Base-by-base conservation (phyloP, 2,888 invertebrate genomes). In the Melitaea athalia region DNA sequence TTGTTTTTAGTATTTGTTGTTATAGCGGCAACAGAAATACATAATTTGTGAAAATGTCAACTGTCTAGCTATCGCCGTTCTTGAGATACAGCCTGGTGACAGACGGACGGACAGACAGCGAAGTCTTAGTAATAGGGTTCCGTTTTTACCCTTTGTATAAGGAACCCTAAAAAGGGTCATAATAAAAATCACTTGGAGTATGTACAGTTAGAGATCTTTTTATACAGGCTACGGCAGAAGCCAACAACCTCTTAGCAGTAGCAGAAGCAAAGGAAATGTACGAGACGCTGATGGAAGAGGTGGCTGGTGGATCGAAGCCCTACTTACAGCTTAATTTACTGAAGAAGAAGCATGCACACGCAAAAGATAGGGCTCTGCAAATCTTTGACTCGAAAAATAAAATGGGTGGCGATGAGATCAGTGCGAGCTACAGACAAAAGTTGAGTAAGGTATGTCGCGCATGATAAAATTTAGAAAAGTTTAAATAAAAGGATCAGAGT, bases 401-500 rank as follows among this genome's bases (percentile, higher is more conserved):
- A 94, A 99, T 99, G 99, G 99, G 99, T 0, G 99, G 99, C 1
- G 96, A 97, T 47, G 98, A 98, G 80, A 97, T 99, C 85, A 97
- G 98, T 68, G 94, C 95, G 80, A 94, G 93, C 49, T 99, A 98
- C 84, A 94, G 95, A 77, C 95, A 96, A 68, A 96, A 96, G 84
- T 92, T 99, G 63, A 93, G 95, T 72, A 94, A 94, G 88, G 97
- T 96, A 83, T 47, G 8, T 3, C 15, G 24, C 14, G 5, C 12
- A 52, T 14, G 14, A 45, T 45, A 1, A 14, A 0, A 24, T 50
- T 50, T 0, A 50, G 15, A 17, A 10, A 15, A 17, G 2, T 6
- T 17, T 50, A 50, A 15, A 8, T 38, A 24, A 24, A 24, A 24
- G 24, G 24, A 24, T 24, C 24, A 24, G 3, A 24, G 24, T 24